Evolutionary conservation across 2,888 invertebrate genomes (phyloP), one percentile per base, ranked within the genome.

Genomic region (Thymelicus sylvestris): DNA sequence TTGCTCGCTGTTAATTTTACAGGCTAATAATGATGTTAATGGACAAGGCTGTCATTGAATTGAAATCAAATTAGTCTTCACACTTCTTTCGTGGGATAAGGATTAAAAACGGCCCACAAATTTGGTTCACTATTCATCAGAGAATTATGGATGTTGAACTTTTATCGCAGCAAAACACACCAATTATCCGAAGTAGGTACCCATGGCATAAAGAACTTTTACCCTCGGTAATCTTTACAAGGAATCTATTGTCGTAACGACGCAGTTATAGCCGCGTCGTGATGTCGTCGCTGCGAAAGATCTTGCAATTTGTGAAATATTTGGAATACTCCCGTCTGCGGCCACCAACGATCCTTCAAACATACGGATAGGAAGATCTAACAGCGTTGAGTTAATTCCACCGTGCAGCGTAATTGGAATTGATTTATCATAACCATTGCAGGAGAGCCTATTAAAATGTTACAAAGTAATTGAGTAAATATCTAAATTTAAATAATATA

Each of bases 271-370:
- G 75, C 75, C 81, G 81, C 79, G 79, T 82, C 85, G 84, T 85
- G 83, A 85, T 81, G 86, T 87, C 76, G 81, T 85, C 80, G 83
- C 81, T 82, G 82, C 80, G 77, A 81, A 84, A 86, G 83, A 87
- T 88, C 87, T 84, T 83, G 88, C 89, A 91, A 92, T 92, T 93
- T 91, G 91, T 86, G 79, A 86, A 90, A 93, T 92, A 91, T 90
- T 89, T 89, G 86, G 86, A 88, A 92, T 92, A 83, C 83, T 84
- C 83, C 79, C 78, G 84, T 78, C 85, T 81, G 78, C 81, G 91
- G 86, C 92, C 91, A 91, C 92, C 92, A 89, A 88, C 88, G 89
- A 86, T 79, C 80, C 75, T 72, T 39, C 60, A 39, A 63, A 72
- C 72, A 73, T 59, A 75, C 68, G 66, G 74, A 15, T 59, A 39